phyloP scores from a whole-genome alignment of 2,113 vertebrate genomes.

The Aleadryas rufinucha region DNA sequence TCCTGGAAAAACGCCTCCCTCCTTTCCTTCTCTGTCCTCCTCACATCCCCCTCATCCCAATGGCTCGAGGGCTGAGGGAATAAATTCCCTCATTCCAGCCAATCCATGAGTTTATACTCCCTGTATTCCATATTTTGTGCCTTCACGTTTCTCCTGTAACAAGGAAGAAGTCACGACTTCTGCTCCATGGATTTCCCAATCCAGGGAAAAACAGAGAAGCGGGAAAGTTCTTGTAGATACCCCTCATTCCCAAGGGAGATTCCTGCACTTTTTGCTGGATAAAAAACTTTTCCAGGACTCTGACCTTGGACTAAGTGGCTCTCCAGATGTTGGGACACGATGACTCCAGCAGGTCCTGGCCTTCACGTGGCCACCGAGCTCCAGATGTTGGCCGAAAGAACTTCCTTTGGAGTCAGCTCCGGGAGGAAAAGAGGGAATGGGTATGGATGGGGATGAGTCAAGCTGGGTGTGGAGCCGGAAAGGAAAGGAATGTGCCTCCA shows the following conservation, averaged over 20 bases:
- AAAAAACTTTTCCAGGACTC: neutral
- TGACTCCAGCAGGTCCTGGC: neutral
- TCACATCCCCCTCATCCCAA: neutral
- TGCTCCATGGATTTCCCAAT: neutral
- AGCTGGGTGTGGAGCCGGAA: neutral
- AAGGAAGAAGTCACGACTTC: no score
- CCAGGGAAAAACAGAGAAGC: neutral
- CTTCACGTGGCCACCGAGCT: neutral
- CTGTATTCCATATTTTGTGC: rapidly evolving
- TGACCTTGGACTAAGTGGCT: neutral
- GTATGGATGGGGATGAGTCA: neutral
- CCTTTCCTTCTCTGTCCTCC: neutral
- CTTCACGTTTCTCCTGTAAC: rapidly evolving
- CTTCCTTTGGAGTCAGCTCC: neutral
- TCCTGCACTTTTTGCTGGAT: neutral
- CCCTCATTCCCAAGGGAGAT: neutral
- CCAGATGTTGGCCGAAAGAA: neutral
- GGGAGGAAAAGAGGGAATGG: neutral
- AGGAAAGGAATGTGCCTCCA: neutral
- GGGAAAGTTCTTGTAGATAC: neutral
- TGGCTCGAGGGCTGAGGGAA: neutral
- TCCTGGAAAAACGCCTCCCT: neutral
- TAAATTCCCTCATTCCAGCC: neutral
- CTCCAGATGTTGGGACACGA: neutral
- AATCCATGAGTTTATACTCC: neutral